phyloP scores from a whole-genome alignment of 2,797 vertebrate genomes.

The Microchirus variegatus region DNA sequence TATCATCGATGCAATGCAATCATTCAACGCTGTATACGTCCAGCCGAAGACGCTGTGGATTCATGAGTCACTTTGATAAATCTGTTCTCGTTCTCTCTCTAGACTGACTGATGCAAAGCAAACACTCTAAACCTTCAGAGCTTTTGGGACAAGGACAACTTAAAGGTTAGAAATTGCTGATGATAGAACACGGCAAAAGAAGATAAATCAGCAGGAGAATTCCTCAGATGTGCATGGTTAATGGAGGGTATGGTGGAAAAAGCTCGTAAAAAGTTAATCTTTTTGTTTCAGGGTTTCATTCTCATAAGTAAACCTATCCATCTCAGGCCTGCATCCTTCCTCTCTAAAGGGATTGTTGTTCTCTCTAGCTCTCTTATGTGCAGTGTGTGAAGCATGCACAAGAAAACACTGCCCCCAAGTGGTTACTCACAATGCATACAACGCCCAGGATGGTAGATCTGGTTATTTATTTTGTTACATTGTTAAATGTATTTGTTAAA shows the following conservation, averaged over 20 bases:
- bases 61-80: constrained; percentile 17
- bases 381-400: not conserved
- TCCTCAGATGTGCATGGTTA: not conserved
- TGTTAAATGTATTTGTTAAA: not conserved
- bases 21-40: constrained; percentile 28
- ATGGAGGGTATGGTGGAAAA: not conserved
- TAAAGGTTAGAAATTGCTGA: too few species aligned
- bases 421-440: constrained; percentile 28
- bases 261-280: not conserved
- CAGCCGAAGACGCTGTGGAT: constrained; percentile 10
- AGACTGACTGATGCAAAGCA: not conserved
- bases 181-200: too few species aligned
- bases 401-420: constrained; percentile 62
- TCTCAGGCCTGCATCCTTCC: not conserved
- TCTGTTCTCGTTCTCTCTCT: constrained; percentile 1
- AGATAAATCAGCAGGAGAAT: not conserved
- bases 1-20: too few species aligned
- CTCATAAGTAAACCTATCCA: not conserved
- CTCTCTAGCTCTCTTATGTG: not conserved
- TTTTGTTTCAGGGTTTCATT: not conserved
- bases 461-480: not conserved
- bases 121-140: not conserved
- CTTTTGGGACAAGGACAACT: too few species aligned
- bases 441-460: not conserved
- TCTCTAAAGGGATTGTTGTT: not conserved